Evolutionary conservation across 2,888 invertebrate species (phyloP), one percentile per base, ranked within the genome.

Genomic region (Polyommatus iphigenia): DNA sequence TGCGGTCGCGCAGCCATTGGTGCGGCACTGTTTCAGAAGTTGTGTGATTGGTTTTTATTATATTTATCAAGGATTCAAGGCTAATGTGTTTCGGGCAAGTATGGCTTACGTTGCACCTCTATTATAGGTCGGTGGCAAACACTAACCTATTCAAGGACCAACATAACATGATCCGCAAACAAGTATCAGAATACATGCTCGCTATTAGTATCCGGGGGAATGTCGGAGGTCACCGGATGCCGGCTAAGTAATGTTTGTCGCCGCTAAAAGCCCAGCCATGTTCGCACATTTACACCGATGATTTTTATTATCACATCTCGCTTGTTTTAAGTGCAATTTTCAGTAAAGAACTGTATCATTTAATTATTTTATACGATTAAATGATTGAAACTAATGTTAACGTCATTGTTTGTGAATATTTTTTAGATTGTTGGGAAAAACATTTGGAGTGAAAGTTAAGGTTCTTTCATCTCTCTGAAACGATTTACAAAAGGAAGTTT

Each of bases 161-260:
- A 29, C 29, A 67, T 67, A 29, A 67, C 15, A 32, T 67, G 67
- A 67, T 75, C 24, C 24, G 46, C 24, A 50, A 46, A 73, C 20
- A 67, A 50, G 29, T 75, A 75, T 73, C 75, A 54, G 2, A 50
- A 18, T 29, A 75, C 50, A 75, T 29, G 18, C 6, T 10, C n/a
- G 46, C 50, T 77, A 32, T 29, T 50, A 57, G 72, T 77, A 20
- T 72, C 77, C 77, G 72, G 72, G 79, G 29, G 67, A 15, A 67
- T 29, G 67, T 15, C 77, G 88, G 89, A 87, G 88, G 87, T 87
- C 87, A 81, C 90, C 91, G 91, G 92, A 91, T 90, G 88, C 85
- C 88, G 87, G 87, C 85, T 87, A 90, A 91, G 91, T 90, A 88
- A 91, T 91, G 92, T 92, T 92, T 92, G 87, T 88, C 83, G 84